Evolutionary conservation across 2,113 vertebrate species (phyloP).

Genomic region (Brienomyrus brachyistius): DNA sequence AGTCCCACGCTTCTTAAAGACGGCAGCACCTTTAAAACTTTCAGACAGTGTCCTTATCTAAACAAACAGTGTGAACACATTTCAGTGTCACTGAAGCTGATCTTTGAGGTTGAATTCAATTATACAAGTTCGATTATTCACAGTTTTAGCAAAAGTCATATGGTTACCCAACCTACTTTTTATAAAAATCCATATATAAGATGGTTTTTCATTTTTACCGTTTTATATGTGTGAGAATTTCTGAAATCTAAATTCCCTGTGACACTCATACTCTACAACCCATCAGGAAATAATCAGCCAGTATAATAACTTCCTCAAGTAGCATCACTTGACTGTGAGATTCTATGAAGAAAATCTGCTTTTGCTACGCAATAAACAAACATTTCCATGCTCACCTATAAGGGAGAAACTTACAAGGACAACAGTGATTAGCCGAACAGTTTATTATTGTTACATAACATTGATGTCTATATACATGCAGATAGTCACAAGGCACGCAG

Average conservation of each 20-base stretch:
- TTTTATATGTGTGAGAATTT: background rate
- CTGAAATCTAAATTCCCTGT: background rate
- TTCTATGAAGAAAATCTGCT: background rate
- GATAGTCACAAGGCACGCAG: background rate
- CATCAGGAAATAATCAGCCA: background rate
- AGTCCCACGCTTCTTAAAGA: background rate
- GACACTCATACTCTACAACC: background rate
- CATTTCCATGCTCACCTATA: background rate
- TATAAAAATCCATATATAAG: background rate
- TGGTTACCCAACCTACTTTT: background rate
- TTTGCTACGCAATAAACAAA: background rate
- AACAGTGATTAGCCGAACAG: background rate
- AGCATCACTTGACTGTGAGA: background rate
- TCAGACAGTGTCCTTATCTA: background rate
- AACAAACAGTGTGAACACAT: background rate
- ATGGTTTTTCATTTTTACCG: background rate
- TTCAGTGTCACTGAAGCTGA: background rate
- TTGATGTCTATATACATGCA: background rate
- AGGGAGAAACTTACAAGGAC: background rate
- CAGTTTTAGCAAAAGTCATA: background rate
- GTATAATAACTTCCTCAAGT: background rate
- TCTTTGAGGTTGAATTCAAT: background rate
- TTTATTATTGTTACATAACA: background rate
- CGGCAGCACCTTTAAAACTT: background rate
- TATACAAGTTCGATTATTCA: background rate